Percentiles rank a stretch among this genome's conserved stretches.
phyloP scores from a whole-genome alignment of 2,888 invertebrate species.

The Eustalomyia histrio region DNA sequence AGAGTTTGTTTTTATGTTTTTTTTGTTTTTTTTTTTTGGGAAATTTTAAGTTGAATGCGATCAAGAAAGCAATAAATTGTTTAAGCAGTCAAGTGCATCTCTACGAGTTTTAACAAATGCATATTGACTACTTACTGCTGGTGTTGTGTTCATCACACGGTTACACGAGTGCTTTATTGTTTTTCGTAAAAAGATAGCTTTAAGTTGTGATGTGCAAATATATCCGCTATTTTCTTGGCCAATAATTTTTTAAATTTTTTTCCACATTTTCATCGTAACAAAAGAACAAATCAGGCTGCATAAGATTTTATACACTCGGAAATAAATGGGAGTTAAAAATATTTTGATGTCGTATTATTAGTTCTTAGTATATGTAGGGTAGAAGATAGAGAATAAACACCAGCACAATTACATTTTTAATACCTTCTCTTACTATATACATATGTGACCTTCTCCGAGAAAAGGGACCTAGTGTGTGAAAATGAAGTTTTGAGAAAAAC shows the following conservation, averaged over 20 bases:
- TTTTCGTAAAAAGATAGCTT: constrained; percentile 18
- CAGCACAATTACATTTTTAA: too few species aligned
- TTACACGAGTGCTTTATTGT: constrained; percentile 27
- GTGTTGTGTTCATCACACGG: constrained; percentile 29
- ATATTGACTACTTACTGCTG: constrained; percentile 43
- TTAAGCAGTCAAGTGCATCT: constrained; percentile 70
- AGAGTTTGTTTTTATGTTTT: constrained; percentile 26
- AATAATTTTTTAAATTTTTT: constrained; percentile 44
- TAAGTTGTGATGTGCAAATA: constrained; percentile 54
- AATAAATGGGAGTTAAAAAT: background rate
- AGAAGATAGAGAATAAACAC: too few species aligned
- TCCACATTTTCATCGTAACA: constrained; percentile 20
- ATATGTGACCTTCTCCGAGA: too few species aligned
- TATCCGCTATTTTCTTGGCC: constrained; percentile 58
- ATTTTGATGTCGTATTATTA: too few species aligned
- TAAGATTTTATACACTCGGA: constrained; percentile 22
- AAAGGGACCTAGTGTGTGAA: too few species aligned
- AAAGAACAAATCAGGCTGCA: constrained; percentile 26
- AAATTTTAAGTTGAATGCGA: constrained; percentile 68
- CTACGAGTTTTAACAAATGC: constrained; percentile 57
- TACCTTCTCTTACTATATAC: too few species aligned
- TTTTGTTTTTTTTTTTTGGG: constrained; percentile 7
- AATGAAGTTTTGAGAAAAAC: too few species aligned
- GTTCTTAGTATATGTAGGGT: too few species aligned
- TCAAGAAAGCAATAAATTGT: constrained; percentile 74